A percentile compares a stretch with the other conserved stretches of the same genome.
These are phyloP conservation scores for Athalia rosae DNA, from an alignment of 2,888 invertebrate species.

Conservation along the genomic window DNA sequence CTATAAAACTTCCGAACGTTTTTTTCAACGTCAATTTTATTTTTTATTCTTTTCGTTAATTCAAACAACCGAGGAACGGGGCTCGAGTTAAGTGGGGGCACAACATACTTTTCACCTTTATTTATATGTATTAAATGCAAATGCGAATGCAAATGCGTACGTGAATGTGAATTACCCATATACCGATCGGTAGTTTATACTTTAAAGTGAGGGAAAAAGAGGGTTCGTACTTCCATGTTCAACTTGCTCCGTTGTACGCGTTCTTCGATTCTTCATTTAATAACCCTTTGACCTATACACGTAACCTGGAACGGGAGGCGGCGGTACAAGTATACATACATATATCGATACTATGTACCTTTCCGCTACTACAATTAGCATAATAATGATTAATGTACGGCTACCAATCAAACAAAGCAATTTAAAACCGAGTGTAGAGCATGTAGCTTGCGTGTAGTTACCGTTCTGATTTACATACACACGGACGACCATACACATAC, in stretches of 20 bases:
- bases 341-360: constrained; percentile 34
- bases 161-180: neutral
- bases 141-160: neutral
- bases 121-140: neutral
- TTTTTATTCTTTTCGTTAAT: too few species aligned
- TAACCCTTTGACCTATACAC: constrained; percentile 36
- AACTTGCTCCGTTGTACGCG: neutral
- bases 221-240: neutral
- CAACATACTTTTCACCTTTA: neutral
- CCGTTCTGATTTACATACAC: constrained; percentile 70
- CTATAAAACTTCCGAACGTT: neutral
- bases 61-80: too few species aligned
- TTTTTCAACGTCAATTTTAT: too few species aligned
- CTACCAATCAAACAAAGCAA: constrained; percentile 68
- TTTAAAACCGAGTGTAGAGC: constrained; percentile 66
- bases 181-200: neutral
- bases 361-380: constrained; percentile 41
- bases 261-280: constrained; percentile 4
- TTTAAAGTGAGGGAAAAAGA: neutral
- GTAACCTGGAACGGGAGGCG: constrained; percentile 6
- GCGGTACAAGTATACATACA: neutral
- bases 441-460: constrained; percentile 68
- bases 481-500: constrained; percentile 53
- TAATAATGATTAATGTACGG: constrained; percentile 55
- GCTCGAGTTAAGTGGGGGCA: neutral